Conservation (phyloP, 2,113 vertebrate genomes). For the Tichodroma muraria region DNA sequence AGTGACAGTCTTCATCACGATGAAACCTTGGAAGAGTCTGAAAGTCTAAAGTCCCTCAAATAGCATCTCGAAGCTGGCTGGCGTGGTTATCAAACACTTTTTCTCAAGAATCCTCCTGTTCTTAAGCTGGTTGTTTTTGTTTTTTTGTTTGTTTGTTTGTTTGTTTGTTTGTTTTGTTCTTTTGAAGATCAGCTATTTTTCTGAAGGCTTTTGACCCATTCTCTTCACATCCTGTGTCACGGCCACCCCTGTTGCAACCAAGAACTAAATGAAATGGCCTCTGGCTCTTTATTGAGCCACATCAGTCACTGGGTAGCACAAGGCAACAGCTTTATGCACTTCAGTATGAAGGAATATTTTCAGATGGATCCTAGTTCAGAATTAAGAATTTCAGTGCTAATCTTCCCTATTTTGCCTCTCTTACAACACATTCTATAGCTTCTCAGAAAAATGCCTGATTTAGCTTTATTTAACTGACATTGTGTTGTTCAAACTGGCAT, state of each 20-base stretch:
- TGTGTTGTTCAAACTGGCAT: background rate
- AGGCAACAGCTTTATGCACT: background rate
- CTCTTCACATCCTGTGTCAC: background rate
- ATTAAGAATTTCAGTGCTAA: background rate
- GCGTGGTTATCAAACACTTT: slow-evolving; percentile 45
- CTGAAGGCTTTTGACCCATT: background rate
- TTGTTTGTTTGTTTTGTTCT: background rate
- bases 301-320: background rate
- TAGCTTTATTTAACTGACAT: background rate
- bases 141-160: background rate
- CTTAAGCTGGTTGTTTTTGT: background rate
- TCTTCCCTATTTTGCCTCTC: background rate
- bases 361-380: background rate
- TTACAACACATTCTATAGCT: background rate
- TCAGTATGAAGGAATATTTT: background rate
- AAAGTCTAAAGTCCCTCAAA: slow-evolving; percentile 1
- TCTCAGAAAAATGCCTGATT: slow-evolving; percentile 8
- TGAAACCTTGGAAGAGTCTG: background rate
- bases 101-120: background rate
- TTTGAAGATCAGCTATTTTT: slow-evolving; percentile 2
- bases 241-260: background rate
- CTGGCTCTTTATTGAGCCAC: background rate
- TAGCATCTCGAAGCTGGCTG: background rate
- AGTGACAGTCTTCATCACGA: background rate
- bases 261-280: background rate